These are phyloP conservation scores for Malthinus seriepunctatus DNA, from an alignment of 2,888 invertebrate species.

Conservation along the genomic window DNA sequence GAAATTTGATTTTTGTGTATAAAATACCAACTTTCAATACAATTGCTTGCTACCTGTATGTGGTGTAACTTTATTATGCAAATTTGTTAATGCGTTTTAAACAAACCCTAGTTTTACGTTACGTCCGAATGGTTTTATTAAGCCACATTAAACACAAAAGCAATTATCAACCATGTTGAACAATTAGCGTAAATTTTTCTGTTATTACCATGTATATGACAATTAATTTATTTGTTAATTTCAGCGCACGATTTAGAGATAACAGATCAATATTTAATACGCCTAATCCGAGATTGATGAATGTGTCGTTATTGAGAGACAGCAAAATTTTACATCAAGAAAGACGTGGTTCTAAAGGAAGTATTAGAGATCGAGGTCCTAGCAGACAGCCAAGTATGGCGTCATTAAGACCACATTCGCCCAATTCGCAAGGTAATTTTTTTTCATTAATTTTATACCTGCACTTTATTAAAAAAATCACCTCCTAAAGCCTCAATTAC, in stretches of 20 bases:
- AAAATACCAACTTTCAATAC: no score
- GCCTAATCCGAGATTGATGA: constrained; percentile 91
- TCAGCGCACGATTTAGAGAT: constrained; percentile 88
- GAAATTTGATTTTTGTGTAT: no score
- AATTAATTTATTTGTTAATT: constrained; percentile 40
- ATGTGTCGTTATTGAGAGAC: constrained; percentile 81
- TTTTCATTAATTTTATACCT: neutral
- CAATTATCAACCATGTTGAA: constrained; percentile 2
- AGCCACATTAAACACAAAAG: constrained; percentile 8
- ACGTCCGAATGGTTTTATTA: neutral
- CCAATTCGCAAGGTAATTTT: constrained; percentile 65
- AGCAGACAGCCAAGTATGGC: constrained; percentile 86
- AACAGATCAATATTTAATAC: constrained; percentile 93
- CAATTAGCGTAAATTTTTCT: constrained; percentile 1
- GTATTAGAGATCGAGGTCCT: constrained; percentile 72
- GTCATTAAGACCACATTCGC: constrained; percentile 80
- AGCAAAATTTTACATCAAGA: constrained; percentile 80
- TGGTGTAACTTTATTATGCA: neutral
- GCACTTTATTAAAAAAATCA: no score
- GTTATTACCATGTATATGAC: neutral
- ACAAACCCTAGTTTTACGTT: constrained; percentile 6
- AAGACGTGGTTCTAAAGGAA: constrained; percentile 77
- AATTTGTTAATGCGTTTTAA: constrained; percentile 8
- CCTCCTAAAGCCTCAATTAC: no score
- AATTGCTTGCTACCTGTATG: neutral